Conservation (phyloP, 2,113 vertebrate genomes). For the Scomber japonicus region DNA sequence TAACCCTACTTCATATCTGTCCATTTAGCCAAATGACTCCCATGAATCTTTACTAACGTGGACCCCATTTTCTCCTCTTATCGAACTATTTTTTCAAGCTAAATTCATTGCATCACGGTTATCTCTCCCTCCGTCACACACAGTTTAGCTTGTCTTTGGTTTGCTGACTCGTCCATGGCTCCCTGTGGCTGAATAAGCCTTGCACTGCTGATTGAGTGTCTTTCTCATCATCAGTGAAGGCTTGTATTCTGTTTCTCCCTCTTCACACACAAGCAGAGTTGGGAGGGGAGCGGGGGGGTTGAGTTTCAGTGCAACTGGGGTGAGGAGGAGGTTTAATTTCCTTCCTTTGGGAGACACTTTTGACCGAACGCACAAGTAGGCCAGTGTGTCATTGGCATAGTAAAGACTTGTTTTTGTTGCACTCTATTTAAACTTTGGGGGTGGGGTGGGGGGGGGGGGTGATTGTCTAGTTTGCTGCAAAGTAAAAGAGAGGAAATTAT, state of each 20-base stretch:
- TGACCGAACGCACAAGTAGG: slow-evolving; percentile 53
- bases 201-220: slow-evolving; percentile 45
- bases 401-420: slow-evolving; percentile 50
- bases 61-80: background rate
- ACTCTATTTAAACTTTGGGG: slow-evolving; percentile 26
- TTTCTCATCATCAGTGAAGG: slow-evolving; percentile 26
- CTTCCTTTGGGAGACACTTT: slow-evolving; percentile 49
- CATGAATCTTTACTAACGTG: slow-evolving; percentile 13
- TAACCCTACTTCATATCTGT: slow-evolving; percentile 1
- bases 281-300: background rate
- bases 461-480: too few species aligned
- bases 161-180: slow-evolving; percentile 42
- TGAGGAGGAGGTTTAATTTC: slow-evolving; percentile 53
- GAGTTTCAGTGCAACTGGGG: slow-evolving; percentile 40
- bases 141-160: slow-evolving; percentile 13
- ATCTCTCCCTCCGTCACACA: background rate
- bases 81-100: background rate
- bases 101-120: slow-evolving; percentile 9
- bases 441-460: too few species aligned
- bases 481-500: background rate
- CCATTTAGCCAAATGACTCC: background rate
- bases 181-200: slow-evolving; percentile 44
- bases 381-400: slow-evolving; percentile 48
- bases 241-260: slow-evolving; percentile 26
- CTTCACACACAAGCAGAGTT: slow-evolving; percentile 33